phyloP scores from a whole-genome alignment of 2,113 vertebrate species.

The Gallinago undulata region DNA sequence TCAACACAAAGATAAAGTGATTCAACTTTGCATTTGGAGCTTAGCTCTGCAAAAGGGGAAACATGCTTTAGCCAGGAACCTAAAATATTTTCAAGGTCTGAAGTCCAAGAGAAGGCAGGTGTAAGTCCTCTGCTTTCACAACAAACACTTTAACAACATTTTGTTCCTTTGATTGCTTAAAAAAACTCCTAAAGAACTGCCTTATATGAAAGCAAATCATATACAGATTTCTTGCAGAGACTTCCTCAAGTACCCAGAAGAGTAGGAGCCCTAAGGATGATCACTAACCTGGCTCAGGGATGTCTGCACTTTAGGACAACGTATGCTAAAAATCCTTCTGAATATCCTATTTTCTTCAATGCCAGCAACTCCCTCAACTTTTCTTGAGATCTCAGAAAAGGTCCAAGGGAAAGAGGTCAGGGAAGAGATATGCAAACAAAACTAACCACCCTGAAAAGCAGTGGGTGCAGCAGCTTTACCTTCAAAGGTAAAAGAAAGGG shows the following conservation, averaged over 20 bases:
- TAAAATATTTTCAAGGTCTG: neutral
- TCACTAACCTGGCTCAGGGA: neutral
- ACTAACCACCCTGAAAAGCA: neutral
- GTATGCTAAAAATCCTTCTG: too few relatives aligned
- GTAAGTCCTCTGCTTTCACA: slow-evolving; percentile 1
- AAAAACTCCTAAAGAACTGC: neutral
- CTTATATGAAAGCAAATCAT: neutral
- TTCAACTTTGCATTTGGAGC: neutral
- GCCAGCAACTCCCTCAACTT: neutral
- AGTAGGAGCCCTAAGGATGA: neutral
- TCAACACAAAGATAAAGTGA: neutral
- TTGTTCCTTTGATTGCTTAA: neutral
- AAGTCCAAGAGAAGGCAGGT: neutral
- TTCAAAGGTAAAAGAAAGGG: too few relatives aligned
- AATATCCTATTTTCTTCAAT: neutral
- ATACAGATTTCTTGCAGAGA: neutral
- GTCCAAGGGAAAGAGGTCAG: neutral
- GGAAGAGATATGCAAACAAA: neutral
- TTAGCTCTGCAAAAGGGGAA: slow-evolving; percentile 24
- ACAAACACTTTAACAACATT: neutral
- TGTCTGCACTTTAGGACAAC: neutral
- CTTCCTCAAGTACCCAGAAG: neutral
- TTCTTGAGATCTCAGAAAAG: neutral
- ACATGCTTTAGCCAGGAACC: neutral
- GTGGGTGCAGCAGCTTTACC: too few relatives aligned